A percentile compares a stretch with the other conserved stretches of the same genome.
Evolutionary conservation across 2,888 invertebrate species (phyloP).

Genomic region (Brachyptera risi): DNA sequence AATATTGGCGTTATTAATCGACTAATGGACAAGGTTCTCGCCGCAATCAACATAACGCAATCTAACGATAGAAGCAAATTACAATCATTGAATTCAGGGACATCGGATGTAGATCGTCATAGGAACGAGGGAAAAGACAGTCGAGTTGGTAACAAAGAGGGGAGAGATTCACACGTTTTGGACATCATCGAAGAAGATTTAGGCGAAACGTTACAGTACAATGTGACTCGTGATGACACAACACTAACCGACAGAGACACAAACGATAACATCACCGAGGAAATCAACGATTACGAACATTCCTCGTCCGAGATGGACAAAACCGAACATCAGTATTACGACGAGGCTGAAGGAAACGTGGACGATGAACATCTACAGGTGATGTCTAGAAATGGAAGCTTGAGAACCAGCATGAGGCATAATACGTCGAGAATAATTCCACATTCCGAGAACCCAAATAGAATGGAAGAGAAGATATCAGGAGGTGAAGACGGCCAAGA

Average conservation of each 20-base stretch:
- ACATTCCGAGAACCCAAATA: too few relatives aligned
- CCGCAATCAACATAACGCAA: neutral
- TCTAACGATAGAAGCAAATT: neutral
- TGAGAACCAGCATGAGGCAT: too few relatives aligned
- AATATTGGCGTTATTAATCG: too few relatives aligned
- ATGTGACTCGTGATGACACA: neutral
- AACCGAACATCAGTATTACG: neutral
- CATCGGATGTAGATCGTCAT: too few relatives aligned
- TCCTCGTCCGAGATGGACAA: neutral
- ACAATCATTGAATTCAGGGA: too few relatives aligned
- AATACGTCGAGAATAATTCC: too few relatives aligned
- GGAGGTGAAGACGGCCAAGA: too few relatives aligned
- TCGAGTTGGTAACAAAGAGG: too few relatives aligned
- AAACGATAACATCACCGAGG: neutral
- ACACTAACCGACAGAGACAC: neutral
- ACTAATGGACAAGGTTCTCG: neutral
- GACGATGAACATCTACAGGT: neutral
- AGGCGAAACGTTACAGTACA: slow-evolving; percentile 7
- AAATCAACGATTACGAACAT: neutral
- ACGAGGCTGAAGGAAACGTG: neutral
- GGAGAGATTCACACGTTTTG: neutral
- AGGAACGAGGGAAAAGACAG: too few relatives aligned
- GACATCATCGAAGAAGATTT: slow-evolving; percentile 6
- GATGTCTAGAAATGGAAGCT: too few relatives aligned
- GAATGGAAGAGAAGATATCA: too few relatives aligned